These are phyloP conservation scores for Phenganax marumi DNA, from an alignment of 92 coral and sea anemone genomes.

Conservation along the genomic window DNA sequence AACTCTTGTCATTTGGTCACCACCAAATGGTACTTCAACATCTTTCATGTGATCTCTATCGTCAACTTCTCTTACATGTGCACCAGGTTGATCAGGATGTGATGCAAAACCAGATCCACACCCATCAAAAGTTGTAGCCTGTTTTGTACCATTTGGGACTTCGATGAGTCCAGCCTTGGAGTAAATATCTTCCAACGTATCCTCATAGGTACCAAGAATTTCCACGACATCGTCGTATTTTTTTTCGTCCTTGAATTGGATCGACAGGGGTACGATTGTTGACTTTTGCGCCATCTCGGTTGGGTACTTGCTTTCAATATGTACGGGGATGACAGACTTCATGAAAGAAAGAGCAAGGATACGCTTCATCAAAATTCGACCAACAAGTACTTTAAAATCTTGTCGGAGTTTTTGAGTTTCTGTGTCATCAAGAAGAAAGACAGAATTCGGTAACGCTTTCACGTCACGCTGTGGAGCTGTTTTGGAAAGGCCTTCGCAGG, in stretches of 20 bases:
- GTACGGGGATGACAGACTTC: conserved; percentile 50
- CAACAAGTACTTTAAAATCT: conserved; percentile 47
- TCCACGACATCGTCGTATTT: conserved; percentile 59
- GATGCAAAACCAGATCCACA: conserved; percentile 32
- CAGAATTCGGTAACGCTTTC: conserved; percentile 23
- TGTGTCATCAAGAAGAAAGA: conserved; percentile 43
- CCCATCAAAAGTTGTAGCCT: conserved; percentile 39
- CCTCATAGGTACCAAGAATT: conserved; percentile 51
- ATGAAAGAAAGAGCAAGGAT: conserved; percentile 50
- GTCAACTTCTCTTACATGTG: conserved; percentile 45
- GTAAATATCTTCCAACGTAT: conserved; percentile 50
- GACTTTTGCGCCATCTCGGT: conserved; percentile 61
- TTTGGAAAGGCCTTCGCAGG: conserved; percentile 33
- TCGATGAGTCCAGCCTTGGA: conserved; percentile 44
- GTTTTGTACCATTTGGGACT: conserved; percentile 39
- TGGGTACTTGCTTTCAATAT: conserved; percentile 45
- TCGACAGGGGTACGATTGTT: conserved; percentile 53
- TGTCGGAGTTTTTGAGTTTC: conserved; percentile 50
- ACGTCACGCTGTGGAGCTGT: conserved; percentile 52
- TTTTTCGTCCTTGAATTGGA: conserved; percentile 43
- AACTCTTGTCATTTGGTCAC: conserved; percentile 62
- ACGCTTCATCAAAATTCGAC: conserved; percentile 33
- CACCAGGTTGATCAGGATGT: conserved; percentile 57
- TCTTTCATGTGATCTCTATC: conserved; percentile 47
- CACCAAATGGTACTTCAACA: conserved; percentile 59